These are phyloP conservation scores for Ceraclea dissimilis DNA, from an alignment of 2,888 invertebrate genomes.

Conservation along the genomic window DNA sequence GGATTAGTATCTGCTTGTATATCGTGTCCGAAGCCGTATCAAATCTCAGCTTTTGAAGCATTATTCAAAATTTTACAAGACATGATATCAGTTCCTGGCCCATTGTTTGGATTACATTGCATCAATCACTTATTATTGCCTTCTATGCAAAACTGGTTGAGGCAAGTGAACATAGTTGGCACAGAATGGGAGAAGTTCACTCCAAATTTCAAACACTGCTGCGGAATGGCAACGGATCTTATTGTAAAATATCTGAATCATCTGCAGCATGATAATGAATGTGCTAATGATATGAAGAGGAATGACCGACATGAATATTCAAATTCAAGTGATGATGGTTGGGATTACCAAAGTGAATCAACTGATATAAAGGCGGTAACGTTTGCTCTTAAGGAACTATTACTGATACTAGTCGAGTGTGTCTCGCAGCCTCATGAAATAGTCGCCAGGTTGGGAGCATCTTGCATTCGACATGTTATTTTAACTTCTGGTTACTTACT, in stretches of 20 bases:
- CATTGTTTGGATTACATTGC: conserved; percentile 84
- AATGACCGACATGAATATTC: conserved; percentile 33
- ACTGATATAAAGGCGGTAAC: conserved; percentile 53
- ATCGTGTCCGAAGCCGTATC: conserved; percentile 81
- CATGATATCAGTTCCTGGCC: conserved; percentile 72
- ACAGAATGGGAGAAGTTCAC: conserved; percentile 69
- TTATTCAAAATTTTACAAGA: conserved; percentile 77
- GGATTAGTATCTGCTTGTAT: conserved; percentile 76
- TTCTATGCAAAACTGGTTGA: conserved; percentile 88
- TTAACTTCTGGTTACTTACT: conserved; percentile 77
- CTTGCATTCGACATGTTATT: conserved; percentile 81
- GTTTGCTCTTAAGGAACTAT: conserved; percentile 76
- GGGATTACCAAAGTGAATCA: conserved; percentile 46
- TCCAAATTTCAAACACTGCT: conserved; percentile 91
- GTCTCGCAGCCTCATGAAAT: conserved; percentile 84
- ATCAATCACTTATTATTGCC: conserved; percentile 87
- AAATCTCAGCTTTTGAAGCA: conserved; percentile 79
- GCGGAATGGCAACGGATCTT: conserved; percentile 85
- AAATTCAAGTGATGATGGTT: conserved; percentile 29
- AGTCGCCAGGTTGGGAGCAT: conserved; percentile 84
- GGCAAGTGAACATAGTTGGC: conserved; percentile 64
- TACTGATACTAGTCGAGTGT: conserved; percentile 83
- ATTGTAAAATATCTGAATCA: conserved; percentile 79
- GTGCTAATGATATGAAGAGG: conserved; percentile 28
- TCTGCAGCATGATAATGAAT: conserved; percentile 53